phyloP scores from a whole-genome alignment of 2,113 vertebrate genomes.

The Bambusicola thoracicus region DNA sequence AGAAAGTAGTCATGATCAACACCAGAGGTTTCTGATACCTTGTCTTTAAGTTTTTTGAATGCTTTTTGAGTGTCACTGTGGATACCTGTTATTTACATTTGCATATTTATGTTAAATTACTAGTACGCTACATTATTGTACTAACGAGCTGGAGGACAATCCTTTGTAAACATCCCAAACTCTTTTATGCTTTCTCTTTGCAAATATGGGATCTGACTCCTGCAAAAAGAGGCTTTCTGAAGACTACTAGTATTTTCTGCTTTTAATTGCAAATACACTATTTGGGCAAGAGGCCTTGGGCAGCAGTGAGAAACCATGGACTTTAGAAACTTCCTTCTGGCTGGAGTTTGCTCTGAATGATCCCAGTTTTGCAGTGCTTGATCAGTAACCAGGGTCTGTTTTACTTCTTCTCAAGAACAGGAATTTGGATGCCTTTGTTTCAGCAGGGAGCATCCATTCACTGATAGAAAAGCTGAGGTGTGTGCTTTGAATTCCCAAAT shows the following conservation, averaged over 20 bases:
- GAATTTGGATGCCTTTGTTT: neutral
- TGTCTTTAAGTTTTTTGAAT: neutral
- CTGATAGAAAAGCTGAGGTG: neutral
- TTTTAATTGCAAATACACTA: neutral
- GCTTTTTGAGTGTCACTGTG: neutral
- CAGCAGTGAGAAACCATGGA: neutral
- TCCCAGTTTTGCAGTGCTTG: neutral
- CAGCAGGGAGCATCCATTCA: neutral
- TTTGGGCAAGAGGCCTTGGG: neutral
- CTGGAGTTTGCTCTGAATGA: neutral
- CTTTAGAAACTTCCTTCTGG: neutral
- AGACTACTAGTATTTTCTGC: neutral
- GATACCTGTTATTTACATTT: neutral
- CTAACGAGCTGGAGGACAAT: neutral
- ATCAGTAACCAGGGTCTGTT: neutral
- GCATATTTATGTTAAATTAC: neutral
- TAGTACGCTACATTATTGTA: neutral
- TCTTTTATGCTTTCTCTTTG: neutral
- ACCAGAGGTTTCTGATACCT: neutral
- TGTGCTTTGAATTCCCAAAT: neutral
- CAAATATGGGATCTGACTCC: neutral
- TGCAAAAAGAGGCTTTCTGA: neutral
- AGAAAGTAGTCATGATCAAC: slow-evolving; percentile 1
- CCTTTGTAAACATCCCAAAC: neutral
- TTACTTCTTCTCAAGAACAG: neutral